Percentiles rank a stretch among this genome's conserved stretches.
Evolutionary conservation across 2,113 vertebrate genomes (phyloP).

Genomic region (Mesembrinibis cayennensis): DNA sequence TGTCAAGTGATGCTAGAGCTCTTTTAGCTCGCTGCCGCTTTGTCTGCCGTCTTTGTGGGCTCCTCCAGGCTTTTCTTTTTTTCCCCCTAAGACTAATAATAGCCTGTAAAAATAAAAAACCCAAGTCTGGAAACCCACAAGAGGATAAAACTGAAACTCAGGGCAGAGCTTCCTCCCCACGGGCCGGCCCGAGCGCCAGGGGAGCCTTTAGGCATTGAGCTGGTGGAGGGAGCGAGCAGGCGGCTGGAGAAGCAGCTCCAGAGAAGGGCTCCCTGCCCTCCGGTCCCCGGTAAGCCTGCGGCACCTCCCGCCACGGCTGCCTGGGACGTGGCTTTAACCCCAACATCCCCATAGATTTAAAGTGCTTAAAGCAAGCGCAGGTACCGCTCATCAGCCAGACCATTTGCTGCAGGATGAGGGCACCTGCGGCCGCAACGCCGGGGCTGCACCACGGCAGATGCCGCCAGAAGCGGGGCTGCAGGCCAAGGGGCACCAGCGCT

Average conservation of each 20-base stretch:
- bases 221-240: background rate
- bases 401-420: background rate
- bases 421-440: fast-evolving
- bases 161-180: background rate
- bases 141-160: background rate
- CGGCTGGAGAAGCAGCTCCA: background rate
- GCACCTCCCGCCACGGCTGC: background rate
- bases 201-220: background rate
- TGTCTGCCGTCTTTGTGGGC: no score
- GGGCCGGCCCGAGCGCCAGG: no score
- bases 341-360: background rate
- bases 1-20: fast-evolving
- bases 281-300: background rate
- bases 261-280: background rate
- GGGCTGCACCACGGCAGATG: background rate
- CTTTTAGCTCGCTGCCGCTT: background rate
- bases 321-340: background rate
- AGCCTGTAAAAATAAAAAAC: background rate
- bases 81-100: background rate
- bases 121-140: background rate
- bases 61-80: background rate
- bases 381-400: background rate
- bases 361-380: fast-evolving
- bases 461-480: background rate
- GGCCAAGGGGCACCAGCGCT: background rate